phyloP scores from a whole-genome alignment of 2,888 invertebrate genomes.

The Melanargia galathea region DNA sequence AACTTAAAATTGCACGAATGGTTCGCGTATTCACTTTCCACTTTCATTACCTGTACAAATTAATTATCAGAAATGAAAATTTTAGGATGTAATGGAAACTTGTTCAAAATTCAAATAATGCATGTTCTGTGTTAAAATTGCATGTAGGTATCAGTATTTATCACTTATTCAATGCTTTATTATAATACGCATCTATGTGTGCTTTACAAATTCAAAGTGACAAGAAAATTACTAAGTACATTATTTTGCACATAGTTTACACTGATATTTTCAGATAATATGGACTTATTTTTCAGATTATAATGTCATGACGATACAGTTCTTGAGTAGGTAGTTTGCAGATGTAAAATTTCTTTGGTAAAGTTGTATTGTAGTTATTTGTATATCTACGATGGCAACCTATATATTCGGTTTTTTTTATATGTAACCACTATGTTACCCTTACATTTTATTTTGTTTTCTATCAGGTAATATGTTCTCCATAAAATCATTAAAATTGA shows the following conservation, averaged over 20 bases:
- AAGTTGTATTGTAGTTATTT: not conserved
- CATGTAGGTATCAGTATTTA: not conserved
- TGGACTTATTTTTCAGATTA: conserved; percentile 3
- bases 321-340: not conserved
- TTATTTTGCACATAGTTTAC: not conserved
- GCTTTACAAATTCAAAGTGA: not conserved
- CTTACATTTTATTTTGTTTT: not conserved
- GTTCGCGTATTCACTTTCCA: no score
- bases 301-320: not conserved
- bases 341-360: not conserved
- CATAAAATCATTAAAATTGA: not conserved
- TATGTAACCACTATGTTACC: not conserved
- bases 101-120: not conserved
- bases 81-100: not conserved
- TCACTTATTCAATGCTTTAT: not conserved
- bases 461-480: conserved; percentile 12
- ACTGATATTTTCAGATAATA: conserved; percentile 3
- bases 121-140: not conserved
- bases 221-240: not conserved
- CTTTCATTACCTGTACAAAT: no score
- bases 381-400: not conserved
- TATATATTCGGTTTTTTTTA: not conserved
- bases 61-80: no score
- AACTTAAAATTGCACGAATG: no score
- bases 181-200: not conserved